Evolutionary conservation across 2,888 invertebrate species (phyloP).

Genomic region (Leucophora obtusa): DNA sequence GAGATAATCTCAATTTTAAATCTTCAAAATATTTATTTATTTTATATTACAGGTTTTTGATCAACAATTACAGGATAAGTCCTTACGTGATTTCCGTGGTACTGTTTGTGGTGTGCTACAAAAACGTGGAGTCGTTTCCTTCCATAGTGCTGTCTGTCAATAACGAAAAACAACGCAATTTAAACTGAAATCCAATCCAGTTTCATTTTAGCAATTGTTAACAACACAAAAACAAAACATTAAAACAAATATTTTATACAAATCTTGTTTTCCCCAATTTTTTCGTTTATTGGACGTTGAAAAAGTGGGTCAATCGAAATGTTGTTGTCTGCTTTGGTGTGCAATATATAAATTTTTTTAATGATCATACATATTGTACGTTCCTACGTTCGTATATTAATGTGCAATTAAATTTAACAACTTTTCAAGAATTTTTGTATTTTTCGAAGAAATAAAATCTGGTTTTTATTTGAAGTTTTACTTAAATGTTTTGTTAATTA

Average conservation of each 20-base stretch:
- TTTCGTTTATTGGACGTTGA: not conserved
- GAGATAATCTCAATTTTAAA: not conserved
- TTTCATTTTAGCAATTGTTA: slow-evolving; percentile 27
- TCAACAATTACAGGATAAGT: slow-evolving; percentile 78
- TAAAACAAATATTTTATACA: slow-evolving; percentile 17
- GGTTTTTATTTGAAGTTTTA: not conserved
- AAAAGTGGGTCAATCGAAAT: slow-evolving; percentile 49
- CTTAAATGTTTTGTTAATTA: too few relatives aligned
- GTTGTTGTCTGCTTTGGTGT: slow-evolving; percentile 3
- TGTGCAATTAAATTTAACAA: not conserved
- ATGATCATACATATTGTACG: not conserved
- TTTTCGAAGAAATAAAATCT: not conserved
- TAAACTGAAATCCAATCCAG: slow-evolving; percentile 34
- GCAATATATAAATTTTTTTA: not conserved
- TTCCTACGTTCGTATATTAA: not conserved
- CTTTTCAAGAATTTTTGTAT: not conserved
- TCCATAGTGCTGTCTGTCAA: slow-evolving; percentile 57
- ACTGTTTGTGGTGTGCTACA: slow-evolving; percentile 77
- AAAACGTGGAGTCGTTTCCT: slow-evolving; percentile 64
- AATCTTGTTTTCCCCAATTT: slow-evolving; percentile 36
- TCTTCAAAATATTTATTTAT: not conserved
- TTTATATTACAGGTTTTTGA: slow-evolving; percentile 75
- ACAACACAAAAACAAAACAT: not conserved
- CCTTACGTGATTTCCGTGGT: slow-evolving; percentile 77
- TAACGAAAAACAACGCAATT: slow-evolving; percentile 43